Evolutionary conservation across 2,113 vertebrate genomes (phyloP), one percentile per base, ranked within the genome.

Genomic region (Rutilus rutilus): DNA sequence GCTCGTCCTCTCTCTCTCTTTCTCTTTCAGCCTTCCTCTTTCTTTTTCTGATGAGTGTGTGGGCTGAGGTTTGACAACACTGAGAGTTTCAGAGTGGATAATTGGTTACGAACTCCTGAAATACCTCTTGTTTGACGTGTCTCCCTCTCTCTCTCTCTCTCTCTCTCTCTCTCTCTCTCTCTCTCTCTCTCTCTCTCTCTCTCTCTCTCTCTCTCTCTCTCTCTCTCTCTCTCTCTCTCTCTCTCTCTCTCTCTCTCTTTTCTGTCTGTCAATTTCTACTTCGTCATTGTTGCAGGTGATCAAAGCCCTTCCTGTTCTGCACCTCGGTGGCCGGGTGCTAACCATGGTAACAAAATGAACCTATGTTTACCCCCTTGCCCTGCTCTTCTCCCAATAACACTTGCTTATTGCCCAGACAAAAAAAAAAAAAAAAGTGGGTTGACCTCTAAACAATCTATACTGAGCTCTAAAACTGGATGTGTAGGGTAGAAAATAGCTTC

Each of bases 331-430:
- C 92, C 95, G 30, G 93, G 92, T 93, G 94, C 93, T 92, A 94
- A 93, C 91, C 93, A 94, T 94, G 95, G 95, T 94, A 95, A 94
- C 91, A 90, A 90, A 93, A 92, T 92, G 92, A 93, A 95, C 91
- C 91, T 92, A 90, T 94, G 92, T 86, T 90, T 88, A 90, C 88
- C 83, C 91, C 73, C 90, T 90, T 78, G 87, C 91, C 91, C 30
- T 87, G 86, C 78, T 45, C 54, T 76, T 47, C 69, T 90, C 87
- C 87, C 90, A 90, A 87, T 86, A 85, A 88, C 86, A 88, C 86
- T 64, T 52, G 80, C 79, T 76, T 91, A 81, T 79, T 86, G 86
- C 59, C 84, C 50, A 85, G 65, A 69, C 47, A 81, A 10, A 86
- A 30, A 25, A 45, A 50, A 50, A 86, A 73, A 42, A 89, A 86